Percentiles rank a stretch among this genome's conserved stretches.
phyloP scores from a whole-genome alignment of 1,140 invertebrate genomes.

The Reticulitermes speratus region DNA sequence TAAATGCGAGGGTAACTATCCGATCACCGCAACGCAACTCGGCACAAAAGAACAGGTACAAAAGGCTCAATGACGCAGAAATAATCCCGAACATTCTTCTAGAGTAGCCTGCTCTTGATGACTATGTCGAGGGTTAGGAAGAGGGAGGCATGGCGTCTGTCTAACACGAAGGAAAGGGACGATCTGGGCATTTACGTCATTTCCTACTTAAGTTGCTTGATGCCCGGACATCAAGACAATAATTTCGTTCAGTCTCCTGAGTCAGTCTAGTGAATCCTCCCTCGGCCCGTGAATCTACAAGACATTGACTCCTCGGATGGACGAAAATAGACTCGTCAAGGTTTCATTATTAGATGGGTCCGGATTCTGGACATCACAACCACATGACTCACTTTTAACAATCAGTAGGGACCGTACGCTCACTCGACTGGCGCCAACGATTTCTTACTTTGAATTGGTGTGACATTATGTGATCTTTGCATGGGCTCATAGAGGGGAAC shows the following conservation, averaged over 20 bases:
- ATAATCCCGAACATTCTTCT: background rate
- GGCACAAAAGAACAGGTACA: background rate
- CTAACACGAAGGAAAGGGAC: background rate
- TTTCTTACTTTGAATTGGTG: no score
- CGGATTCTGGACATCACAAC: no score
- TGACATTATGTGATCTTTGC: no score
- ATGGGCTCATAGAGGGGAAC: no score
- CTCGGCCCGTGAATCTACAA: background rate
- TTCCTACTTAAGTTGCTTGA: slow-evolving; percentile 12
- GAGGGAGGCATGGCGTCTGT: background rate
- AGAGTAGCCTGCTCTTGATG: background rate
- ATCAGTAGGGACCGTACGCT: no score
- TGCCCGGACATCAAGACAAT: slow-evolving; percentile 4
- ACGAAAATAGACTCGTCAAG: no score
- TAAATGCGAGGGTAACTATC: no score
- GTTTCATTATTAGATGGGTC: no score
- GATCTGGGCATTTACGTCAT: background rate
- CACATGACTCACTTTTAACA: no score
- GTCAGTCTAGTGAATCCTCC: background rate
- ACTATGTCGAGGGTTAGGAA: background rate
- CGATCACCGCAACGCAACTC: no score
- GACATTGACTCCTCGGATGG: slow-evolving; percentile 1
- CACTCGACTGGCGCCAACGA: no score
- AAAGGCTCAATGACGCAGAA: background rate
- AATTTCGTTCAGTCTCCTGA: slow-evolving; percentile 4